Base-by-base conservation (phyloP, 2,797 vertebrate genomes). In the Morus bassanus region DNA sequence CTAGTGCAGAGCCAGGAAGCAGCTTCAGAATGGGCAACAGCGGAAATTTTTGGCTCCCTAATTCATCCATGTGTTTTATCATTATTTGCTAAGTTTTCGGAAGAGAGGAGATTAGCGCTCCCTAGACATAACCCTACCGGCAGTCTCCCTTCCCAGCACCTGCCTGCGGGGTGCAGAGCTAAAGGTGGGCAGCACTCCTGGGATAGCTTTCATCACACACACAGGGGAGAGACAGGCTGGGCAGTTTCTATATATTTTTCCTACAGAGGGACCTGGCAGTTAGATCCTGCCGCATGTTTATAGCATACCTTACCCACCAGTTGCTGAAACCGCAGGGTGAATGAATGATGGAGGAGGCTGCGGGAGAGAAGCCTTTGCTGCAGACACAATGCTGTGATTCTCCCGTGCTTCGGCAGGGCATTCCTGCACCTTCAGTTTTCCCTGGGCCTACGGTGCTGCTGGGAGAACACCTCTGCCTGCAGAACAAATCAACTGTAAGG, bases 361-460 rank as follows among this genome's bases (percentile, higher is more conserved):
- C 2, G 22, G 28, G 12, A 85, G 25, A 61, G n/a, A 33, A 39
- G 43, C 4, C 33, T 61, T 11, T n/a, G 43, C 27, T 37, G 72
- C 39, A 41, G 60, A 12, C 0, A 10, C 39, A 19, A 33, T 2
- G 35, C 70, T 30, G 43, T 1, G 70, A n/a, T 33, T 54, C n/a
- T 82, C 37, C 37, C 3, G 0, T 9, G 53, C 37, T 27, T 0
- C 1, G 18, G 10, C 46, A 7, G 33, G 27, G 24, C 16, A 6
- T 21, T 77, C 53, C 46, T 46, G 59, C 3, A 0, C 30, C 75
- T 67, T 31, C 27, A 13, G 33, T 5, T 67, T 41, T 56, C 31
- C 31, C n/a, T 2, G 37, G 54, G 57, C 8, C 59, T 28, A 3
- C 1, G 1, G 57, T 18, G 60, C 83, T 70, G 73, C 85, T 27